phyloP scores from a whole-genome alignment of 1,140 invertebrate genomes.

The Pseudobourletiella spinata region DNA sequence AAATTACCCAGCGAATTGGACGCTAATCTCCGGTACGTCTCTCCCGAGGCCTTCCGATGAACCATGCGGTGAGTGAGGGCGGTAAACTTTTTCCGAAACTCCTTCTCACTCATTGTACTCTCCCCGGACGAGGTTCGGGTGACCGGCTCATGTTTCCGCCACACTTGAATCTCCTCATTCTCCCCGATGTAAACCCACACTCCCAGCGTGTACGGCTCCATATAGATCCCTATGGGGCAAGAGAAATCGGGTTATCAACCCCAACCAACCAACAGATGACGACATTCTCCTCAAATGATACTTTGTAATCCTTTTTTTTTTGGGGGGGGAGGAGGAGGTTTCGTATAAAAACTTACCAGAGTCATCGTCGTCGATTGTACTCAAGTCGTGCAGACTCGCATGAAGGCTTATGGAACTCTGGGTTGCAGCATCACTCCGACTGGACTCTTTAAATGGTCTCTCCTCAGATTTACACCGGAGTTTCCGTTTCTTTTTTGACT shows the following conservation, averaged over 20 bases:
- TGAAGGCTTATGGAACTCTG: conserved; percentile 49
- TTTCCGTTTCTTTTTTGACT: conserved; percentile 42
- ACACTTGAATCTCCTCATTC: conserved; percentile 57
- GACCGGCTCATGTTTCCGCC: conserved; percentile 44
- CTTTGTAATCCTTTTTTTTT: no score
- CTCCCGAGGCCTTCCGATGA: conserved; percentile 79
- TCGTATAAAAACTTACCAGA: no score
- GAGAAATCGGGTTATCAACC: neutral
- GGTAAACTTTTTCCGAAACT: conserved; percentile 75
- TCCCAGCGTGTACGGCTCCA: conserved; percentile 39
- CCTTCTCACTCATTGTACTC: conserved; percentile 76
- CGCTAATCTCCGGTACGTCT: conserved; percentile 77
- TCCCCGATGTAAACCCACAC: conserved; percentile 69
- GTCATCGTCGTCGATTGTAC: conserved; percentile 38
- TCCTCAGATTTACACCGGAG: conserved; percentile 48
- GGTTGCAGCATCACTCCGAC: conserved; percentile 46
- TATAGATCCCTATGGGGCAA: conserved; percentile 18
- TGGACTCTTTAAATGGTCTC: conserved; percentile 12
- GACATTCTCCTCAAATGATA: no score
- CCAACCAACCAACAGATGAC: no score
- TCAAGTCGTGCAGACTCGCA: conserved; percentile 32
- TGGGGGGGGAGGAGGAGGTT: no score
- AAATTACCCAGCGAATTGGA: conserved; percentile 77
- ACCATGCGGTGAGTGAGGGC: conserved; percentile 79
- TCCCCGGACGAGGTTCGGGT: conserved; percentile 46